A percentile compares a stretch with the other conserved stretches of the same genome.
Conservation (phyloP, 2,113 vertebrate genomes). For the Psilopogon haemacephalus region DNA sequence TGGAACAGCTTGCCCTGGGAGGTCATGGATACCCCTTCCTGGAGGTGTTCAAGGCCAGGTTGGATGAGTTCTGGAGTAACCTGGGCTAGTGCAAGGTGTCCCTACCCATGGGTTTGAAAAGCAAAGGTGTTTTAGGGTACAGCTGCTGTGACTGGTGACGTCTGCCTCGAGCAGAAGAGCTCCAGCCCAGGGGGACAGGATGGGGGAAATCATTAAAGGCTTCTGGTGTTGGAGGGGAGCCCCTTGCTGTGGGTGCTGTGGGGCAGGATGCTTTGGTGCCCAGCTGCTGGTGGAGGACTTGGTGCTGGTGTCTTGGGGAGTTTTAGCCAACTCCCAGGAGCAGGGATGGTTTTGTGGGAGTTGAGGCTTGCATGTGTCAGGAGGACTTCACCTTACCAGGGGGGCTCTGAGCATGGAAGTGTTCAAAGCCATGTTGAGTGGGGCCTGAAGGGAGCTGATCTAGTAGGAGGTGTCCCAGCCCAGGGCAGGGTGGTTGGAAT, state of each 20-base stretch:
- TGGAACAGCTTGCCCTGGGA: too few species aligned
- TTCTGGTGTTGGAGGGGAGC: neutral
- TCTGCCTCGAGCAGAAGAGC: constrained; percentile 4
- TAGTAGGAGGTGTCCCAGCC: too few species aligned
- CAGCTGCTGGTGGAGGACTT: neutral
- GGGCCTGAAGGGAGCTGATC: too few species aligned
- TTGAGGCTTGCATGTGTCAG: neutral
- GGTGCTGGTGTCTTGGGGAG: neutral
- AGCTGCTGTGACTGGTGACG: constrained; percentile 10
- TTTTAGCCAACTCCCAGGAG: neutral
- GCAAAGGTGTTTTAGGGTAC: constrained; percentile 22
- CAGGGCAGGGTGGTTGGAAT: too few species aligned
- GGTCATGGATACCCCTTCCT: too few species aligned
- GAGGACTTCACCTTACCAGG: neutral
- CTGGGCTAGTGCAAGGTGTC: too few species aligned
- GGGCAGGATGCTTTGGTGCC: neutral
- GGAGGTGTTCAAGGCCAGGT: too few species aligned
- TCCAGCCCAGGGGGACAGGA: constrained; percentile 41
- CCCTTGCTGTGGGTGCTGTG: neutral
- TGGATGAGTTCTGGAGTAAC: too few species aligned
- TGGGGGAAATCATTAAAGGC: neutral
- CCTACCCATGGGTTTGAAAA: too few species aligned
- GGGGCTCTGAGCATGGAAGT: too few species aligned
- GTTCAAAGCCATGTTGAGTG: too few species aligned
- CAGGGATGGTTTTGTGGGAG: neutral